These are phyloP conservation scores for Tragelaphus buxtoni DNA, from an alignment of 2,113 vertebrate species.

Conservation along the genomic window DNA sequence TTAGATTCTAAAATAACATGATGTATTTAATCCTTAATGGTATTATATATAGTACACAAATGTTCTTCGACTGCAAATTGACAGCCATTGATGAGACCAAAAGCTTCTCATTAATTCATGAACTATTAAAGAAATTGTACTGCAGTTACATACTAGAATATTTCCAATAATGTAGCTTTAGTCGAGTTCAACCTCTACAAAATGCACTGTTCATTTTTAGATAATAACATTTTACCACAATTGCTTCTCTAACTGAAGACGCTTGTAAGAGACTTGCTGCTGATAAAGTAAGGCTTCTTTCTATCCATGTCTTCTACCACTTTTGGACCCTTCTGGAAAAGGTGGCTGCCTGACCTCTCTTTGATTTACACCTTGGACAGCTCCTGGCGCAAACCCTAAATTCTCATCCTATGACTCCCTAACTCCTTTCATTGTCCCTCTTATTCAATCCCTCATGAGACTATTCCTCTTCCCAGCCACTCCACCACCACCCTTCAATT, in stretches of 20 bases:
- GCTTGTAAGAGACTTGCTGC: neutral
- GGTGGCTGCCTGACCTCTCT: neutral
- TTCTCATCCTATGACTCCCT: neutral
- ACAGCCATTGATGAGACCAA: neutral
- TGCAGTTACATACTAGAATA: neutral
- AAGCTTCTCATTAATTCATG: neutral
- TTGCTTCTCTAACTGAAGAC: neutral
- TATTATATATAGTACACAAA: neutral
- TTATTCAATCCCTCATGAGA: neutral
- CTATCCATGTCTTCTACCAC: neutral
- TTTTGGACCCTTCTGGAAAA: neutral
- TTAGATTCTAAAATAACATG: conserved; percentile 2
- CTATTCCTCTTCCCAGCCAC: neutral
- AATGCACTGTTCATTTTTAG: neutral
- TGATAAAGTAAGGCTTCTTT: neutral
- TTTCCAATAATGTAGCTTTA: neutral
- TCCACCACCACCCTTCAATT: neutral
- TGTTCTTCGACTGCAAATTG: neutral
- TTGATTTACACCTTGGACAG: neutral
- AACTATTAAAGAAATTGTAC: neutral
- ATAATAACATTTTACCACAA: neutral
- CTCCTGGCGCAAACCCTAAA: neutral
- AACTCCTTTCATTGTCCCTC: neutral
- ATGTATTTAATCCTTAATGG: neutral
- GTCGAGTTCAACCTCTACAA: neutral